Evolutionary conservation across 2,113 vertebrate species (phyloP).

Genomic region (Amia ocellicauda): DNA sequence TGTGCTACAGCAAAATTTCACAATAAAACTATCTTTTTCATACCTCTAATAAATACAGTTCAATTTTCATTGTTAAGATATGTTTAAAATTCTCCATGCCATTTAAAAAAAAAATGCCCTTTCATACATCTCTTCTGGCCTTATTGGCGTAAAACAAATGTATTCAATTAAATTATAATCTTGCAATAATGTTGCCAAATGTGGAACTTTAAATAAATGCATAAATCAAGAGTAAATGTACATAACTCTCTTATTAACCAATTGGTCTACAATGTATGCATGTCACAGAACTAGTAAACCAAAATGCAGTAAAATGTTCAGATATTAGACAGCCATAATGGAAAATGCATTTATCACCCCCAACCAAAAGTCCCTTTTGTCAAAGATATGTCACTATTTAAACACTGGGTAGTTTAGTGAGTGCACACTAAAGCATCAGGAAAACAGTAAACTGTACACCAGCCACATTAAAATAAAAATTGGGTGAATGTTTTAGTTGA

Average conservation of each 20-base stretch:
- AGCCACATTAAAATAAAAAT: no score
- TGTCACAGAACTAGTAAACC: no score
- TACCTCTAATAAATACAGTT: conserved; percentile 39
- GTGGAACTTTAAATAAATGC: conserved; percentile 23
- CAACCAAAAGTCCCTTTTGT: no score
- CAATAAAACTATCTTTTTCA: conserved; percentile 49
- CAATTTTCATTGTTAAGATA: conserved; percentile 19
- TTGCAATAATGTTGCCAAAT: conserved; percentile 15
- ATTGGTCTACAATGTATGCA: no score
- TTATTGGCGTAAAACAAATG: conserved; percentile 32
- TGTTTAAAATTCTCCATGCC: conserved; percentile 60
- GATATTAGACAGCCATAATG: no score
- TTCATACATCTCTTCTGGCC: conserved; percentile 25
- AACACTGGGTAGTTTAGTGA: no score
- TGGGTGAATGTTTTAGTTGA: no score
- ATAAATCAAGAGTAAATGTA: conserved; percentile 27
- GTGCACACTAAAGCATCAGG: no score
- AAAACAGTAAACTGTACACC: no score
- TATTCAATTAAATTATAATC: conserved; percentile 35
- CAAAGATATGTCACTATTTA: no score
- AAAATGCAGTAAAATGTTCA: no score
- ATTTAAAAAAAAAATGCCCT: conserved; percentile 43
- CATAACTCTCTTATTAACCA: conserved; percentile 19
- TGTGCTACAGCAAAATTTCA: conserved; percentile 65
- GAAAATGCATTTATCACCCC: no score